These are phyloP conservation scores for Bimastos eiseni DNA, from an alignment of 2,888 invertebrate species.

Conservation along the genomic window DNA sequence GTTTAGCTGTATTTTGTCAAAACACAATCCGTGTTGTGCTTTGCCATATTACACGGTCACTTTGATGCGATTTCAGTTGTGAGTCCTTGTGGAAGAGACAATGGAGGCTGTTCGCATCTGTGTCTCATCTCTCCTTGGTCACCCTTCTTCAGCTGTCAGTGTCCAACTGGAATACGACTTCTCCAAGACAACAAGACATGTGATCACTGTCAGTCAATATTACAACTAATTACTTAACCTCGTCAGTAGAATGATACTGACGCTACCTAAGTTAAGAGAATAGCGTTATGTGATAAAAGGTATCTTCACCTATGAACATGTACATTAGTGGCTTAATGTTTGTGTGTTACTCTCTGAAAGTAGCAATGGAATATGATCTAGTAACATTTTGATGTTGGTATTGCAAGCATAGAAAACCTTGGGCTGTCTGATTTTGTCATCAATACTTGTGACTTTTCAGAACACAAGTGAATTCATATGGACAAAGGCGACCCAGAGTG, in stretches of 20 bases:
- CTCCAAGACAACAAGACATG: conserved; percentile 78
- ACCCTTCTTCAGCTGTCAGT: conserved; percentile 76
- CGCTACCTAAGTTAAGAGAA: neutral
- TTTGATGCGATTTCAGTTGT: conserved; percentile 63
- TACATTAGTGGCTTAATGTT: neutral
- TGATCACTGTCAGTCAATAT: conserved; percentile 68
- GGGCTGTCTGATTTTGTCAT: conserved; percentile 18
- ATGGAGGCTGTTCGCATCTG: conserved; percentile 88
- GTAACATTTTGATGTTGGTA: neutral
- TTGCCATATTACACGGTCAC: neutral
- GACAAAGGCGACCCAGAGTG: neutral
- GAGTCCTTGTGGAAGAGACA: conserved; percentile 77
- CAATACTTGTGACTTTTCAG: conserved; percentile 8
- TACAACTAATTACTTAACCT: neutral
- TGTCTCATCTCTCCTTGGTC: conserved; percentile 78
- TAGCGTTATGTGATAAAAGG: no score
- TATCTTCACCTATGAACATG: no score
- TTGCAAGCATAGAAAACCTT: neutral
- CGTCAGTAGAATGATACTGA: neutral
- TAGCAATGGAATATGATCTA: neutral
- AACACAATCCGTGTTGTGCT: neutral
- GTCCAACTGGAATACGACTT: conserved; percentile 81
- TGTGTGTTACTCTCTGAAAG: neutral
- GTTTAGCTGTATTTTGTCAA: neutral
- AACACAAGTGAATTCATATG: neutral